phyloP scores from a whole-genome alignment of 1,140 invertebrate genomes.

The Zaprionus vittiger region DNA sequence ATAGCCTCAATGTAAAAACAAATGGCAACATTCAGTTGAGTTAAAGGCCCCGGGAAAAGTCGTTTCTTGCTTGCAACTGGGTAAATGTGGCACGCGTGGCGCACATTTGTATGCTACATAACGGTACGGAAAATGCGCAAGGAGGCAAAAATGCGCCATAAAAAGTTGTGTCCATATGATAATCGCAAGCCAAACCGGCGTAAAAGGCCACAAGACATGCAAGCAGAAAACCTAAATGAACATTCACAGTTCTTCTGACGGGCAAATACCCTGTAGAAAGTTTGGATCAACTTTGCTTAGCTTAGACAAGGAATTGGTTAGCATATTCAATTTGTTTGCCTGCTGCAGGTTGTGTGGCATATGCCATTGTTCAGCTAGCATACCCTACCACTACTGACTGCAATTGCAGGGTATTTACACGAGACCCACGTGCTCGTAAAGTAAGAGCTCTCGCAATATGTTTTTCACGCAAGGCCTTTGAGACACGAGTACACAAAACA shows the following conservation, averaged over 20 bases:
- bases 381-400: not conserved
- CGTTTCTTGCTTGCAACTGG: constrained; percentile 2
- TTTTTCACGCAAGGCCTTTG: constrained; percentile 22
- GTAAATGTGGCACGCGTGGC: constrained; percentile 22
- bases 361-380: not conserved
- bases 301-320: not conserved
- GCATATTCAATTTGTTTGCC: not conserved
- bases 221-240: not conserved
- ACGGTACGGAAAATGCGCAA: constrained; percentile 20
- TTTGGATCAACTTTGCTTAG: too few species aligned
- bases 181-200: constrained; percentile 29
- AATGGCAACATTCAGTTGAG: not conserved
- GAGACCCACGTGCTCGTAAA: constrained; percentile 16
- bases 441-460: constrained; percentile 2
- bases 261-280: constrained; percentile 23
- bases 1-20: not conserved
- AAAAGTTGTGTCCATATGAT: constrained; percentile 45
- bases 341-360: too few species aligned
- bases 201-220: constrained; percentile 45
- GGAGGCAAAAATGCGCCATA: constrained; percentile 22
- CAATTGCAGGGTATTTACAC: constrained; percentile 32
- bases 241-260: not conserved
- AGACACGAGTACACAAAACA: constrained; percentile 42
- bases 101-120: constrained; percentile 72
- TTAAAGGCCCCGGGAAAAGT: not conserved